A percentile compares a stretch with the other conserved stretches of the same genome.
These are phyloP conservation scores for Synanthedon formicaeformis DNA, from an alignment of 2,888 invertebrate genomes.

Conservation along the genomic window DNA sequence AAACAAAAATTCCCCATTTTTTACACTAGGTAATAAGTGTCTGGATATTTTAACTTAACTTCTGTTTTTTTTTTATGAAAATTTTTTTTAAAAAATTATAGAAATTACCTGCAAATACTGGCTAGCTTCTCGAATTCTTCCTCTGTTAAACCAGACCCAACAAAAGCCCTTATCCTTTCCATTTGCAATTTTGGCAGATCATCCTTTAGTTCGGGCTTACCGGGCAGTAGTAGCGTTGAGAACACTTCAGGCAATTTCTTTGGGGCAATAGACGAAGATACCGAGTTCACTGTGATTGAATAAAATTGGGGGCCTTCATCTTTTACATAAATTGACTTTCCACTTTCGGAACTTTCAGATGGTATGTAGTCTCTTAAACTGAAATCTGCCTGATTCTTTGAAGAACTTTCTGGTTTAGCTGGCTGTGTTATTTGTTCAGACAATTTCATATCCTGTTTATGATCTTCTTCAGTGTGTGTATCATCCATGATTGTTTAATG, in stretches of 20 bases:
- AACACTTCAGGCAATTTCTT: constrained; percentile 37
- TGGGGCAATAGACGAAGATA: constrained; percentile 33
- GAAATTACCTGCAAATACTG: constrained; percentile 54
- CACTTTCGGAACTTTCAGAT: not conserved
- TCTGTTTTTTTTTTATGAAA: not conserved
- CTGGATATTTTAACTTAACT: not conserved
- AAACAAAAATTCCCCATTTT: too few species aligned
- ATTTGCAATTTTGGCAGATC: constrained; percentile 23
- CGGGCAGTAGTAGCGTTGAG: constrained; percentile 37
- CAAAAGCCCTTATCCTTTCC: constrained; percentile 35
- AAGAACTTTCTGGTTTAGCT: too few species aligned
- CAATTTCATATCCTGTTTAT: too few species aligned
- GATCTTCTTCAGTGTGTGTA: too few species aligned
- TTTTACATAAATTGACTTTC: constrained; percentile 5
- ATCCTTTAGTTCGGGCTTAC: constrained; percentile 19
- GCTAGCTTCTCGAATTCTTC: constrained; percentile 45
- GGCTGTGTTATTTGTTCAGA: too few species aligned
- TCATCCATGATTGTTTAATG: too few species aligned
- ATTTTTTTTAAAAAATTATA: not conserved
- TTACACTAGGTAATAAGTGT: too few species aligned
- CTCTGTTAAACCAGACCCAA: constrained; percentile 40
- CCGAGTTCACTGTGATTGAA: constrained; percentile 23
- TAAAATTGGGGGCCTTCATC: constrained; percentile 35
- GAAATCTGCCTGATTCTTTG: too few species aligned
- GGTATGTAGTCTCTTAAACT: too few species aligned